Evolutionary conservation across 2,888 invertebrate genomes (phyloP), one percentile per base, ranked within the genome.

Genomic region (Lumbricus terrestris): DNA sequence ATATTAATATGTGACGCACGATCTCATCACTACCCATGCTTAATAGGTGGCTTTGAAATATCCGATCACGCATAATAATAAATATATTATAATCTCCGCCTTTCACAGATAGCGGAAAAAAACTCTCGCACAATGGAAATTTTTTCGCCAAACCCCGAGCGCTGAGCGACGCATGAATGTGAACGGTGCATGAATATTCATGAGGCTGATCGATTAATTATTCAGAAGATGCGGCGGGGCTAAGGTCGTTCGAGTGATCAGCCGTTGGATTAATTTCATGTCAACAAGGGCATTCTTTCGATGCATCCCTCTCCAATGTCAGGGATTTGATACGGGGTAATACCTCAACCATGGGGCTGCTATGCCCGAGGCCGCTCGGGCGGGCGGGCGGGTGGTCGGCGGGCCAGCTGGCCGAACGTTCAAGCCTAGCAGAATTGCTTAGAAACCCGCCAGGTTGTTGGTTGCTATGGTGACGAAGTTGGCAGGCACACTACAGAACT

Each of bases 381-480:
- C 20, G 23, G 20, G 47, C 47, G 47, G 69, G 3, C 47, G 15
- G 4, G 47, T n/a, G 29, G 29, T n/a, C 29, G 69, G n/a, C 69
- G 0, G 69, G 69, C 69, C 11, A 1, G n/a, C n/a, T 69, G 69
- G 69, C 8, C 11, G 69, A 69, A 13, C 69, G 8, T 29, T n/a
- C 69, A 16, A 11, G 69, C 13, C 69, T 69, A 69, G n/a, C 69
- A n/a, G 69, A 69, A 69, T n/a, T 16, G 29, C 69, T 69, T 2
- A 69, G 69, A 69, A n/a, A 69, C n/a, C 13, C 69, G 69, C 69
- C 69, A 29, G 69, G 29, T 69, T 69, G 69, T 69, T 29, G 89
- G 89, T n/a, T 89, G 89, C 40, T 89, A 40, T n/a, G 33, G 37
- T 89, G 54, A 54, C n/a, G 89, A 33, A n/a, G 16, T 69, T 54